Percentiles rank a stretch among this genome's conserved stretches.
These are phyloP conservation scores for Mizuhopecten yessoensis DNA, from an alignment of 1,140 invertebrate genomes.

Conservation along the genomic window DNA sequence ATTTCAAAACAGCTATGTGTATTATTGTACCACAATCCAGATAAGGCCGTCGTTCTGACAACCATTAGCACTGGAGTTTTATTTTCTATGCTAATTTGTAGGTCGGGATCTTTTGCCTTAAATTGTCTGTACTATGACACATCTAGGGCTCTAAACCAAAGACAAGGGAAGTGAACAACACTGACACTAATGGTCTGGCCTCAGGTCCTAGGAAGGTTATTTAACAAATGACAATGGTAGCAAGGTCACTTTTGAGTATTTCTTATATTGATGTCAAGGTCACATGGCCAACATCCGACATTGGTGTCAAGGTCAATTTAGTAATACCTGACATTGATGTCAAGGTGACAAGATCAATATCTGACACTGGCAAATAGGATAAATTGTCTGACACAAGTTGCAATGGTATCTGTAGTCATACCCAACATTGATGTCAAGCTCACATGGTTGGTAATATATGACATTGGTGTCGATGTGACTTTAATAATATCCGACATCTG, in stretches of 20 bases:
- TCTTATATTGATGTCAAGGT: too few relatives aligned
- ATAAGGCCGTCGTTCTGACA: not conserved
- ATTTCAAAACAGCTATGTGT: too few relatives aligned
- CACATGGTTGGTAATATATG: too few relatives aligned
- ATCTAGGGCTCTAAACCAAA: not conserved
- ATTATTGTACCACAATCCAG: not conserved
- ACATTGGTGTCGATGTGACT: too few relatives aligned
- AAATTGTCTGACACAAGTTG: too few relatives aligned
- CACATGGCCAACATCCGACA: too few relatives aligned
- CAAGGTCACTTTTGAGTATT: not conserved
- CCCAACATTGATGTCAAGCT: too few relatives aligned
- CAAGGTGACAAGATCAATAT: too few relatives aligned
- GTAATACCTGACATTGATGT: not conserved
- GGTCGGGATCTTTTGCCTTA: not conserved
- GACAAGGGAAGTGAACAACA: not conserved
- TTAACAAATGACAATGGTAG: not conserved
- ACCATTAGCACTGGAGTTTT: not conserved
- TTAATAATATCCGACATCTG: not conserved
- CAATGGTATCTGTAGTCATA: too few relatives aligned
- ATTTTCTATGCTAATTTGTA: slow-evolving; percentile 25
- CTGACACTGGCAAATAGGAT: too few relatives aligned
- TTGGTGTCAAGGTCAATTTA: not conserved
- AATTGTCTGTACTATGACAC: not conserved
- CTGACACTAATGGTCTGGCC: not conserved
- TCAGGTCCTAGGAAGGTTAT: not conserved